Conservation (phyloP, 2,888 invertebrate species). For the Heterodera filipjevi region DNA sequence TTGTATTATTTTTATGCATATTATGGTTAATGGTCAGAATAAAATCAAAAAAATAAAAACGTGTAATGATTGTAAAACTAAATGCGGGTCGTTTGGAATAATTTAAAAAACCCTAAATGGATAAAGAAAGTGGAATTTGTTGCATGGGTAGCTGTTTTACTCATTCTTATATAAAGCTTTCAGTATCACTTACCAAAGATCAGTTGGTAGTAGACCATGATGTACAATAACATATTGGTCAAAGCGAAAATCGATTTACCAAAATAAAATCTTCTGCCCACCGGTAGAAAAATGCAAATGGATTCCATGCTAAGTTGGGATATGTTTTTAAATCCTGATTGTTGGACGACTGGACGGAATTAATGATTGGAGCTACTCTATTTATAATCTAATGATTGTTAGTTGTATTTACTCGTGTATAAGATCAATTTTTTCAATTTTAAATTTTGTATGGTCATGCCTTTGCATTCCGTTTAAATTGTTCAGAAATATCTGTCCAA, state of each 20-base stretch:
- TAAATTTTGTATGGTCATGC: no score
- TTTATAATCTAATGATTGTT: no score
- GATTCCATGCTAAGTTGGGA: background rate
- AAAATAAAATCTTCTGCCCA: conserved; percentile 11
- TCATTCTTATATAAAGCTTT: background rate
- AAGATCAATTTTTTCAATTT: no score
- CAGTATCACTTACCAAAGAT: background rate
- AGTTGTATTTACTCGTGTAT: no score
- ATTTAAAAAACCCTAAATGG: background rate
- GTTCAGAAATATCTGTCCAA: no score
- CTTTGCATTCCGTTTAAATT: no score
- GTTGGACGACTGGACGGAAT: background rate
- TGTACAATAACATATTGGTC: conserved; percentile 10
- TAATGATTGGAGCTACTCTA: background rate
- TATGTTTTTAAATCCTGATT: background rate
- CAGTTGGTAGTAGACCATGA: background rate
- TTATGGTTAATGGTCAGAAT: no score
- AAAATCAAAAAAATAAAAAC: background rate
- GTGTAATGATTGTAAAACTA: background rate
- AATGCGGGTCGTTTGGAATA: background rate
- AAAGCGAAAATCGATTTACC: background rate
- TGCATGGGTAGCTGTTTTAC: conserved; percentile 4
- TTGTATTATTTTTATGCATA: background rate
- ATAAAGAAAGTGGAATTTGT: conserved; percentile 13
- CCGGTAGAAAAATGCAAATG: background rate